Percentiles rank a stretch among this genome's conserved stretches.
phyloP scores from a whole-genome alignment of 1,140 invertebrate species.

The Aphidius ervi region DNA sequence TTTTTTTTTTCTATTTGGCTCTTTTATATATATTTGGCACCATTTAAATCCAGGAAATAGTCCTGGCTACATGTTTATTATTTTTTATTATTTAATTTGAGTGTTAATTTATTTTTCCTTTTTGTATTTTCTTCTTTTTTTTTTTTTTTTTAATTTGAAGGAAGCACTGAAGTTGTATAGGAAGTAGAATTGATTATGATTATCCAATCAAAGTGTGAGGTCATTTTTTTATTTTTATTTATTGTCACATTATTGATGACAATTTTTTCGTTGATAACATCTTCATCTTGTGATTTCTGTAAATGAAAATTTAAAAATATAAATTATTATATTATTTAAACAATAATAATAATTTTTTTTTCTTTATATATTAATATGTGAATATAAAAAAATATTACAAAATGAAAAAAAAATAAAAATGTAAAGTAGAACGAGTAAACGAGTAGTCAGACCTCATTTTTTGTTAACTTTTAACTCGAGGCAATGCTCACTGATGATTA shows the following conservation, averaged over 20 bases:
- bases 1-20: slow-evolving; percentile 5
- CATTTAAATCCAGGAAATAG: too few relatives aligned
- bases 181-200: slow-evolving; percentile 28
- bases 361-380: too few relatives aligned
- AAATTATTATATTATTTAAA: too few relatives aligned
- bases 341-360: too few relatives aligned
- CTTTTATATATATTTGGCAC: neutral
- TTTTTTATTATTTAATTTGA: slow-evolving; percentile 18
- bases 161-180: slow-evolving; percentile 47
- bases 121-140: slow-evolving; percentile 14
- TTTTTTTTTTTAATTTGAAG: slow-evolving; percentile 26
- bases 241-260: slow-evolving; percentile 52
- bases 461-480: neutral
- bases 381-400: neutral
- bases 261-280: slow-evolving; percentile 37
- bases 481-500: neutral
- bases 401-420: neutral
- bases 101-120: slow-evolving; percentile 9
- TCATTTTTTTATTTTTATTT: slow-evolving; percentile 33
- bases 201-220: slow-evolving; percentile 40
- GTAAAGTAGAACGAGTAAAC: neutral
- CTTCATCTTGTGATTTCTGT: slow-evolving; percentile 43
- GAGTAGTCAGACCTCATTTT: neutral
- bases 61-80: slow-evolving; percentile 1
- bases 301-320: slow-evolving; percentile 28